These are phyloP conservation scores for Phoeniculus purpureus DNA, from an alignment of 2,797 vertebrate genomes.

Conservation along the genomic window DNA sequence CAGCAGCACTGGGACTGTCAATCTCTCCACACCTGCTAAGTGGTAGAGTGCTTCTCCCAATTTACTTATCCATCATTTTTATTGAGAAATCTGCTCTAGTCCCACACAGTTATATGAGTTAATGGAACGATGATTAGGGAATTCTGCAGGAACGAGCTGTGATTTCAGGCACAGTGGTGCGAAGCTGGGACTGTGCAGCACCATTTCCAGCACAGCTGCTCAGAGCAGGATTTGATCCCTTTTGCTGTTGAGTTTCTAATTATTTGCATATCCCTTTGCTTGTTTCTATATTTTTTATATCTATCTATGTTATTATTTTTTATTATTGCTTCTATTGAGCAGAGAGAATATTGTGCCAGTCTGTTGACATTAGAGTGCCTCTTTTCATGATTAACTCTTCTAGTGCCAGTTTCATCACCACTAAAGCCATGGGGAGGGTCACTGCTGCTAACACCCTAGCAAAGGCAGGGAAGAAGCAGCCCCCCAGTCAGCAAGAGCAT, in stretches of 20 bases:
- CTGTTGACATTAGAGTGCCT: neutral
- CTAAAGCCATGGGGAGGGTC: neutral
- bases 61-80: slow-evolving; percentile 73
- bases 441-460: neutral
- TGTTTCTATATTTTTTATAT: neutral
- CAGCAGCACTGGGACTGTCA: slow-evolving; percentile 35
- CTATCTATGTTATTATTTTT: neutral
- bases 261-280: slow-evolving; percentile 8
- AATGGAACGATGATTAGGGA: slow-evolving; percentile 65
- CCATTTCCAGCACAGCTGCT: neutral
- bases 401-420: neutral
- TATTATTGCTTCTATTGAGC: neutral
- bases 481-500: neutral
- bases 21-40: slow-evolving; percentile 65
- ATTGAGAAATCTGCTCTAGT: slow-evolving; percentile 72
- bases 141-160: slow-evolving; percentile 37
- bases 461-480: neutral
- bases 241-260: neutral
- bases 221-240: slow-evolving; percentile 32
- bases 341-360: neutral
- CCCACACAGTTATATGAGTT: slow-evolving; percentile 69
- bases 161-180: slow-evolving; percentile 29
- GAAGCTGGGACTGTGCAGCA: neutral
- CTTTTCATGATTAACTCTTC: neutral
- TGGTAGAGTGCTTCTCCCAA: slow-evolving; percentile 70